Evolutionary conservation across 2,888 invertebrate species (phyloP).

Genomic region (Macaria notata): DNA sequence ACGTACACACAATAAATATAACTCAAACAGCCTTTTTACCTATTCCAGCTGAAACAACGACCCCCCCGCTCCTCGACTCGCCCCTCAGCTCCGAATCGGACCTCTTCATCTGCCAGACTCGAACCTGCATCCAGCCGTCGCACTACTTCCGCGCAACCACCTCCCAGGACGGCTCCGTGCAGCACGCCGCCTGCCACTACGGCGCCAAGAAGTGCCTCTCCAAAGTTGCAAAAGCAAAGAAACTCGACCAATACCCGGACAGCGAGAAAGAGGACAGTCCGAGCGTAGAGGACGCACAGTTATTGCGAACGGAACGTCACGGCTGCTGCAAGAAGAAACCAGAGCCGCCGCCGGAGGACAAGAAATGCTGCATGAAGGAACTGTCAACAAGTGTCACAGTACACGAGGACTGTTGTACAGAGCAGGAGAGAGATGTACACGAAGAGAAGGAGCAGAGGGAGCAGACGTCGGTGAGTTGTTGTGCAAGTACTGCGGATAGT

Average conservation of each 20-base stretch:
- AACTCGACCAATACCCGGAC: constrained; percentile 43
- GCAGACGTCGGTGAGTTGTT: constrained; percentile 67
- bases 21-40: neutral
- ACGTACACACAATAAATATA: no score
- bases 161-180: constrained; percentile 45
- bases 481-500: constrained; percentile 59
- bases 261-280: constrained; percentile 64
- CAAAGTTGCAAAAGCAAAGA: constrained; percentile 61
- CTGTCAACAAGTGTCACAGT: constrained; percentile 24
- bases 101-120: constrained; percentile 67
- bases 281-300: constrained; percentile 63
- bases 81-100: constrained; percentile 64
- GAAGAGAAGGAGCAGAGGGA: constrained; percentile 44
- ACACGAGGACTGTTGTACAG: constrained; percentile 39
- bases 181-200: constrained; percentile 59
- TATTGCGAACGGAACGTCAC: constrained; percentile 56
- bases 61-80: constrained; percentile 66
- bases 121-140: constrained; percentile 71
- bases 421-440: constrained; percentile 2
- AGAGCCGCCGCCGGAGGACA: constrained; percentile 51
- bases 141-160: constrained; percentile 68
- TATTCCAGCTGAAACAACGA: constrained; percentile 63
- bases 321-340: constrained; percentile 63
- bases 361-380: constrained; percentile 43
- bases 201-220: constrained; percentile 71